A percentile compares a stretch with the other conserved stretches of the same genome.
phyloP scores from a whole-genome alignment of 2,113 vertebrate species.

The Colistium nudipinnis region DNA sequence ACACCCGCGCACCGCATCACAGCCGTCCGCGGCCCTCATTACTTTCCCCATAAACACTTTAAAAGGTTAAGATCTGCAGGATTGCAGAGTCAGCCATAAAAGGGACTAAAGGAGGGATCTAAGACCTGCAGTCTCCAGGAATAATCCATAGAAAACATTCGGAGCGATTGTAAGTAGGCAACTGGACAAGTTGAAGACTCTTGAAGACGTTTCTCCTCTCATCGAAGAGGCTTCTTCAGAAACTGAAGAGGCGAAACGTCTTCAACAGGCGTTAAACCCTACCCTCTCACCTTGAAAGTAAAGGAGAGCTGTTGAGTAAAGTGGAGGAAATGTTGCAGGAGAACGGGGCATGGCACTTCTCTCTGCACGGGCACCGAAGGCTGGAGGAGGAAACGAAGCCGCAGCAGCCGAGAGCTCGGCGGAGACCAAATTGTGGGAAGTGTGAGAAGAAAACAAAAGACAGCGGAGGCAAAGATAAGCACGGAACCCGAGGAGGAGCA shows the following conservation, averaged over 20 bases:
- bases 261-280: too few relatives aligned
- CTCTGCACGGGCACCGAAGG: constrained; percentile 61
- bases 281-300: too few relatives aligned
- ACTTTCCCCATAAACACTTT: neutral
- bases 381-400: constrained; percentile 64
- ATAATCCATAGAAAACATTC: neutral
- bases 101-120: neutral
- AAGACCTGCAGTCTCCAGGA: neutral
- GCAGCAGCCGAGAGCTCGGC: constrained; percentile 45
- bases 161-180: constrained; percentile 18
- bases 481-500: constrained; percentile 33
- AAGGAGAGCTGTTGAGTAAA: constrained; percentile 51
- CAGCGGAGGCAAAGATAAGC: constrained; percentile 33
- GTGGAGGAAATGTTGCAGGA: constrained; percentile 62
- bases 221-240: too few relatives aligned
- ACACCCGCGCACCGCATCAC: too few relatives aligned
- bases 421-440: constrained; percentile 19
- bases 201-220: too few relatives aligned
- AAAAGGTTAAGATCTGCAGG: neutral
- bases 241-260: too few relatives aligned
- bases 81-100: constrained; percentile 4
- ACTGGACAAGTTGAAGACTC: constrained; percentile 3
- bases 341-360: constrained; percentile 66
- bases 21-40: too few relatives aligned
- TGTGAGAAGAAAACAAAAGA: constrained; percentile 34